Evolutionary conservation across 1,140 invertebrate species (phyloP), one percentile per base, ranked within the genome.

Genomic region (Aphis craccivora): DNA sequence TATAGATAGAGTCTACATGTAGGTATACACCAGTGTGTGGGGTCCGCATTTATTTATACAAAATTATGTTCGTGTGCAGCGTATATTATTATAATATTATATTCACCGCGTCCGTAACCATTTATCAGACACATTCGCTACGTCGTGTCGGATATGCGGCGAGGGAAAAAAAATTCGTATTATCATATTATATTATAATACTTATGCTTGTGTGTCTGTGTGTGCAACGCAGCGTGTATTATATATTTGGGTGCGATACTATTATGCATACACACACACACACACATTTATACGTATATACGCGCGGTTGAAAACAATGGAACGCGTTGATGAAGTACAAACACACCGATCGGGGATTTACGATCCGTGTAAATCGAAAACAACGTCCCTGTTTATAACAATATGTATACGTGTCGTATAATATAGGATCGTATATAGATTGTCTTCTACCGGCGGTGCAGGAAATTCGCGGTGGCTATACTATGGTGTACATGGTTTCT

Each of bases 41-140:
- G 60, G 60, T n/a, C 60, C 60, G 30, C 14, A 60, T 30, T 30
- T 51, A 51, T 40, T 51, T 55, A 55, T 25, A 55, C 23, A 55
- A 51, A 18, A 51, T 51, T 51, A 51, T 55, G n/a, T 76, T 76
- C 60, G n/a, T 76, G 60, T n/a, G 30, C 60, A 18, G 30, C 14
- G 14, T 5, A 76, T 5, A 76, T 18, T 5, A 76, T 18, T 76
- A 76, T 76, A n/a, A 4, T 67, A 60, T 30, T 60, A 30, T 76
- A 76, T 76, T 76, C 60, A 76, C 60, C 60, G 60, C 60, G 60
- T 76, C 60, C n/a, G 30, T 18, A 48, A 91, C 48, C 67, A 84
- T 92, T 92, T 92, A 92, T 92, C 91, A 92, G 81, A 76, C 67
- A 20, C 60, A 84, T 92, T 84, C 91, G 91, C 91, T 6, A 92